Conservation (phyloP, 64 coral and sea anemone genomes). For the Montipora cactus region DNA sequence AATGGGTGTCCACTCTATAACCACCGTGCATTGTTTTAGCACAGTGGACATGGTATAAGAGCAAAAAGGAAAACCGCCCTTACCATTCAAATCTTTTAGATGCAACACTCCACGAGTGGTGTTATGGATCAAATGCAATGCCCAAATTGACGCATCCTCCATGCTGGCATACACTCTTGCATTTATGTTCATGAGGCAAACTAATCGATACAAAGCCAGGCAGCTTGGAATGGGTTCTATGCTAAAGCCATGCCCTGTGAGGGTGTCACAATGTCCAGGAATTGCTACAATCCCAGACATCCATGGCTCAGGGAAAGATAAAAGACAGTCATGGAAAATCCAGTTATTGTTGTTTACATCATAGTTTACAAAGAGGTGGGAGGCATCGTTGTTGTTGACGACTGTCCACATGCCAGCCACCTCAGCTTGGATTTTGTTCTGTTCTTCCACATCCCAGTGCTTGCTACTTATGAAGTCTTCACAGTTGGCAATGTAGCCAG, state of each 20-base stretch:
- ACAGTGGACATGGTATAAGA: too few relatives aligned
- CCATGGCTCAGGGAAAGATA: slow-evolving; percentile 11
- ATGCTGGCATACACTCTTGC: slow-evolving; percentile 68
- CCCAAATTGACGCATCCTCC: slow-evolving; percentile 85
- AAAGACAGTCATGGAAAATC: slow-evolving; percentile 40
- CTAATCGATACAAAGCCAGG: slow-evolving; percentile 86
- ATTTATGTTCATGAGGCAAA: slow-evolving; percentile 92
- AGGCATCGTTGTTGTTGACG: slow-evolving; percentile 23
- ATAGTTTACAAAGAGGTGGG: slow-evolving; percentile 74
- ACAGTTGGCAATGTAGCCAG: slow-evolving; percentile 86
- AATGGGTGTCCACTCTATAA: too few relatives aligned
- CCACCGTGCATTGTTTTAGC: too few relatives aligned
- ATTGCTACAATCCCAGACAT: neutral
- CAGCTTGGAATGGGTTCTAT: slow-evolving; percentile 92
- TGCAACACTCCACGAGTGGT: slow-evolving; percentile 73
- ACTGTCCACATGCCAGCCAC: slow-evolving; percentile 81
- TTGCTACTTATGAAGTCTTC: slow-evolving; percentile 92
- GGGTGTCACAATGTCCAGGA: neutral
- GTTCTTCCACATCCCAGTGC: slow-evolving; percentile 95
- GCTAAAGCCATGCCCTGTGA: slow-evolving; percentile 44
- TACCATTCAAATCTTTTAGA: slow-evolving; percentile 95
- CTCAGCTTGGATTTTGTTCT: slow-evolving; percentile 89
- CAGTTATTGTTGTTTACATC: slow-evolving; percentile 55
- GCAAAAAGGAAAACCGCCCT: neutral
- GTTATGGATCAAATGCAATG: slow-evolving; percentile 69